Evolutionary conservation across 2,797 vertebrate genomes (phyloP).

Genomic region (Melanotaenia maccullochi): DNA sequence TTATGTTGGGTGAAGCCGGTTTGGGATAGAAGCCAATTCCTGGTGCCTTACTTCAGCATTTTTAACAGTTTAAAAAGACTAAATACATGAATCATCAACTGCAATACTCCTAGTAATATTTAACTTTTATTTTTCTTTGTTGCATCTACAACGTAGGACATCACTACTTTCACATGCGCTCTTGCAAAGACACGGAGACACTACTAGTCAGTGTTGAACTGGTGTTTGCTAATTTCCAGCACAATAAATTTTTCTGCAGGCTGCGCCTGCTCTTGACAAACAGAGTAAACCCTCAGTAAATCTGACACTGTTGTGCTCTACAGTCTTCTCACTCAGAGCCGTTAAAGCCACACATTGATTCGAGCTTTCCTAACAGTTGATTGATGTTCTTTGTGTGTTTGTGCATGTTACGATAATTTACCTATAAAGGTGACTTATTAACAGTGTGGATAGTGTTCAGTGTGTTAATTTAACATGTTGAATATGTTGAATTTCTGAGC

Average conservation of each 20-base stretch:
- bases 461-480: neutral
- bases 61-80: conserved; percentile 43
- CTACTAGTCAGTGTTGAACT: conserved; percentile 20
- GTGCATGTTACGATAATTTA: conserved; percentile 19
- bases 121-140: neutral
- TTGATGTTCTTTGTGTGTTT: conserved; percentile 44
- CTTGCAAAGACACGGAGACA: neutral
- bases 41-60: conserved; percentile 41
- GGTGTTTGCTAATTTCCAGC: conserved; percentile 62
- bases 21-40: conserved; percentile 58
- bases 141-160: no score
- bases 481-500: neutral
- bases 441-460: neutral
- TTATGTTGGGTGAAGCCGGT: conserved; percentile 52
- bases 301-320: conserved; percentile 52
- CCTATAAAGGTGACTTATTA: conserved; percentile 15
- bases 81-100: conserved; percentile 49
- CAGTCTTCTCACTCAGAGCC: conserved; percentile 52
- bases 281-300: conserved; percentile 73
- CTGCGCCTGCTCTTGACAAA: conserved; percentile 79
- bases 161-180: neutral
- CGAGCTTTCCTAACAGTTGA: conserved; percentile 40
- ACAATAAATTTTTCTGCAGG: conserved; percentile 49
- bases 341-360: conserved; percentile 33
- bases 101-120: neutral